A percentile compares a stretch with the other conserved stretches of the same genome.
Evolutionary conservation across 2,888 invertebrate species (phyloP).

Genomic region (Hemithea aestivaria): DNA sequence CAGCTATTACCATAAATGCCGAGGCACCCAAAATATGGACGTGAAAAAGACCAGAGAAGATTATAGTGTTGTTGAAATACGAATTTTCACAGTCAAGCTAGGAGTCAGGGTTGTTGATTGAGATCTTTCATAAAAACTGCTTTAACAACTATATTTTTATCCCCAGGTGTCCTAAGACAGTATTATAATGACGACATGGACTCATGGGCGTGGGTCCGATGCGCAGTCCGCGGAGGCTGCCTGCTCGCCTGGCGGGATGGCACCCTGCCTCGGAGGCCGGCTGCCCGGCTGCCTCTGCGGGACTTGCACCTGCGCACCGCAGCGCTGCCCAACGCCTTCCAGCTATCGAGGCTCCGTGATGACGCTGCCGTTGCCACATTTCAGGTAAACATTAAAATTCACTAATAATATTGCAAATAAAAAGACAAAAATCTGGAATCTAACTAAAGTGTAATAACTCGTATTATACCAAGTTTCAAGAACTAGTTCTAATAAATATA

Average conservation of each 20-base stretch:
- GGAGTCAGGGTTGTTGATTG: too few species aligned
- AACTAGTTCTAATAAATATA: too few species aligned
- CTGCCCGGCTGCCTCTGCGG: conserved; percentile 62
- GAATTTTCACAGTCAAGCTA: too few species aligned
- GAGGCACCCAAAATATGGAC: too few species aligned
- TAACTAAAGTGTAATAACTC: too few species aligned
- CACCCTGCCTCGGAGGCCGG: conserved; percentile 63
- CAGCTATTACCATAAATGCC: too few species aligned
- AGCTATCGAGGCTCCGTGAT: conserved; percentile 67
- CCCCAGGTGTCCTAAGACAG: conserved; percentile 66
- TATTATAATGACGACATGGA: conserved; percentile 64
- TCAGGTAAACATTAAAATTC: conserved; percentile 47
- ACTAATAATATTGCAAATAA: not conserved
- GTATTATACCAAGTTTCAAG: too few species aligned
- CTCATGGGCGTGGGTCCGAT: conserved; percentile 71
- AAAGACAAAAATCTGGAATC: too few species aligned
- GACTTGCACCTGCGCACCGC: conserved; percentile 65
- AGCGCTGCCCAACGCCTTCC: conserved; percentile 65
- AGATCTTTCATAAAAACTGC: too few species aligned
- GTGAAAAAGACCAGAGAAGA: too few species aligned
- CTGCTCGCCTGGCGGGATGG: conserved; percentile 72
- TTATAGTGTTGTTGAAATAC: too few species aligned
- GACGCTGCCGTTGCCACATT: conserved; percentile 72
- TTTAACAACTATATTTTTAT: conserved; percentile 1
- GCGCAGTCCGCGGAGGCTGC: conserved; percentile 62